Percentiles rank a stretch among this genome's conserved stretches.
Evolutionary conservation across 2,888 invertebrate genomes (phyloP).

Genomic region (Psylliodes chrysocephalus): DNA sequence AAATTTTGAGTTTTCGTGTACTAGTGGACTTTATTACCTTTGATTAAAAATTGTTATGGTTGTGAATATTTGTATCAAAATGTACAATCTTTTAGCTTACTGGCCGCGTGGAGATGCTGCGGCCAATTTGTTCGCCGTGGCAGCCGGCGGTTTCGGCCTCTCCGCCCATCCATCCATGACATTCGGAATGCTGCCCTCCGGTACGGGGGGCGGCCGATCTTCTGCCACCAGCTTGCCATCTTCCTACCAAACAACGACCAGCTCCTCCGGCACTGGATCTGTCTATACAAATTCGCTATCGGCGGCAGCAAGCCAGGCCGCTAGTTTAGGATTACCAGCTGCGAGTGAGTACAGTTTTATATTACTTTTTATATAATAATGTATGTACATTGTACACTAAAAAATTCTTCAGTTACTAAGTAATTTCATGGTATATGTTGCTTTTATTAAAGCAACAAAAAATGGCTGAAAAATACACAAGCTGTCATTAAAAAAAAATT

Average conservation of each 20-base stretch:
- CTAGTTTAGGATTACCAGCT: slow-evolving; percentile 81
- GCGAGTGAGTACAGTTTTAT: slow-evolving; percentile 71
- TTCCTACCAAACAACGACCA: slow-evolving; percentile 59
- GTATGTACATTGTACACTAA: too few species aligned
- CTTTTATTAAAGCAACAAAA: too few species aligned
- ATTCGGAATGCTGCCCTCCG: slow-evolving; percentile 61
- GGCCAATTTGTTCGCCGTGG: slow-evolving; percentile 64
- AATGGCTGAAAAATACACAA: too few species aligned
- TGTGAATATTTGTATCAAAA: too few species aligned
- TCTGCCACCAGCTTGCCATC: slow-evolving; percentile 57
- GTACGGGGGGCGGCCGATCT: slow-evolving; percentile 48
- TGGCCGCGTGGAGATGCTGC: slow-evolving; percentile 77
- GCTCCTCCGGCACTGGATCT: slow-evolving; percentile 59
- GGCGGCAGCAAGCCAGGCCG: slow-evolving; percentile 87
- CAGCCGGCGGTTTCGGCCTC: slow-evolving; percentile 63
- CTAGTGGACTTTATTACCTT: too few species aligned
- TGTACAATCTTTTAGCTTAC: slow-evolving; percentile 75
- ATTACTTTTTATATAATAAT: too few species aligned
- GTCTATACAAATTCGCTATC: slow-evolving; percentile 78
- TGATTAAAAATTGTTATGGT: too few species aligned
- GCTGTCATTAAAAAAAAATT: too few species aligned
- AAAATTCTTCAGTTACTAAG: too few species aligned
- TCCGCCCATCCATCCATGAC: slow-evolving; percentile 61
- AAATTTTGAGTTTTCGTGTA: too few species aligned
- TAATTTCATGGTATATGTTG: too few species aligned